Evolutionary conservation across 2,797 vertebrate species (phyloP).

Genomic region (Danio tinwini): DNA sequence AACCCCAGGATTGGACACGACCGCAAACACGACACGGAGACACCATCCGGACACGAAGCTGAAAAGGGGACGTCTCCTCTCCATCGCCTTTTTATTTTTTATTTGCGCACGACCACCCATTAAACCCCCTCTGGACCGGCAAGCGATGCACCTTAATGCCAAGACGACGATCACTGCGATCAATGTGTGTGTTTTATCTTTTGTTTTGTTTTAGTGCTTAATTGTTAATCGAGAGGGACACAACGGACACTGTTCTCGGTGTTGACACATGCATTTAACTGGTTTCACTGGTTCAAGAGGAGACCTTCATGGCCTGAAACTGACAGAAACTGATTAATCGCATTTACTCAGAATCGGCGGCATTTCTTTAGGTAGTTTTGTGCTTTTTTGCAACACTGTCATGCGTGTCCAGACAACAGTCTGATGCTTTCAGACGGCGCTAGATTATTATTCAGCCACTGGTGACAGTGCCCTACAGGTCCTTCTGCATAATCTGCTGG

Average conservation of each 20-base stretch:
- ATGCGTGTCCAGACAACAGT: conserved; percentile 72
- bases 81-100: conserved; percentile 52
- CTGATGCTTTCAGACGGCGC: conserved; percentile 68
- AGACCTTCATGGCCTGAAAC: conserved; percentile 62
- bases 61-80: conserved; percentile 68
- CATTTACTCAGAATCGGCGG: neutral
- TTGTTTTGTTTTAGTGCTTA: conserved; percentile 44
- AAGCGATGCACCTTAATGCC: conserved; percentile 75
- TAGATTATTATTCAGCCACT: conserved; percentile 59
- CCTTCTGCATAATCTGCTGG: conserved; percentile 48
- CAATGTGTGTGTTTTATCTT: conserved; percentile 59
- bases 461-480: conserved; percentile 59
- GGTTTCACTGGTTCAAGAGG: conserved; percentile 64
- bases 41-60: conserved; percentile 73
- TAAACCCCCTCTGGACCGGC: conserved; percentile 75
- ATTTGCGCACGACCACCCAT: conserved; percentile 72
- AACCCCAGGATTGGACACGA: conserved; percentile 39
- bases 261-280: conserved; percentile 69
- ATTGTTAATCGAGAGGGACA: conserved; percentile 59
- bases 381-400: conserved; percentile 60
- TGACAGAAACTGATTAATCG: conserved; percentile 52
- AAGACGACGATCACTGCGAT: conserved; percentile 57
- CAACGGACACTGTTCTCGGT: conserved; percentile 65
- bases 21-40: conserved; percentile 47
- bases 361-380: conserved; percentile 9